These are phyloP conservation scores for Aphelocoma californica DNA, from an alignment of 2,797 vertebrate species.

Conservation along the genomic window DNA sequence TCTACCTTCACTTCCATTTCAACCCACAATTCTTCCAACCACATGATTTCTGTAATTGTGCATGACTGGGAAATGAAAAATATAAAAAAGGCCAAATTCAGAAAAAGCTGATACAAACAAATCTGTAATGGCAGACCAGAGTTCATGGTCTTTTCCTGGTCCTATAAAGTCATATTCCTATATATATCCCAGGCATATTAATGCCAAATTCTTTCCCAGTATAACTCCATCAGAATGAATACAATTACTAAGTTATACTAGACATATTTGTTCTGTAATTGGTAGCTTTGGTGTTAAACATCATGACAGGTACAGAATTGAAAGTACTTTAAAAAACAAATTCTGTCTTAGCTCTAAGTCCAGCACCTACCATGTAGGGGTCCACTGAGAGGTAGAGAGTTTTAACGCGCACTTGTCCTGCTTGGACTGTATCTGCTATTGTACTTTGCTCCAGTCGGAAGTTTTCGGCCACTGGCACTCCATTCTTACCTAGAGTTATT, in stretches of 20 bases:
- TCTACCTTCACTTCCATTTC: background rate
- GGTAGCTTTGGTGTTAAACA: background rate
- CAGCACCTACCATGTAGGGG: slow-evolving; percentile 91
- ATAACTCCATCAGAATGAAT: background rate
- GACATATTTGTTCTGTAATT: background rate
- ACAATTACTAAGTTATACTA: background rate
- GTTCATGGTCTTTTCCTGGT: background rate
- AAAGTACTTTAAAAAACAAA: background rate
- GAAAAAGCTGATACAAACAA: background rate
- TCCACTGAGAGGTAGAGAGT: slow-evolving; percentile 94
- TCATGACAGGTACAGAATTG: background rate
- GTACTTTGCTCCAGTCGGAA: slow-evolving; percentile 82
- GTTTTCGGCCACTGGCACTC: slow-evolving; percentile 83
- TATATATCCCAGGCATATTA: background rate
- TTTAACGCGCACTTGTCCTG: slow-evolving; percentile 83
- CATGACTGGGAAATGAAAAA: background rate
- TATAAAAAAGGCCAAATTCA: background rate
- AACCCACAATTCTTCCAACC: background rate
- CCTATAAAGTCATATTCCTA: background rate
- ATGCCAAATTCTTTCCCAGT: background rate
- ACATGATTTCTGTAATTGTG: background rate
- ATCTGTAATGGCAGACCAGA: background rate
- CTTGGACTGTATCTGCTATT: slow-evolving; percentile 73
- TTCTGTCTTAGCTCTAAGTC: background rate
- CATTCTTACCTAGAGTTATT: slow-evolving; percentile 79